Evolutionary conservation across 1,140 invertebrate genomes (phyloP).

Genomic region (Drosophila orena): DNA sequence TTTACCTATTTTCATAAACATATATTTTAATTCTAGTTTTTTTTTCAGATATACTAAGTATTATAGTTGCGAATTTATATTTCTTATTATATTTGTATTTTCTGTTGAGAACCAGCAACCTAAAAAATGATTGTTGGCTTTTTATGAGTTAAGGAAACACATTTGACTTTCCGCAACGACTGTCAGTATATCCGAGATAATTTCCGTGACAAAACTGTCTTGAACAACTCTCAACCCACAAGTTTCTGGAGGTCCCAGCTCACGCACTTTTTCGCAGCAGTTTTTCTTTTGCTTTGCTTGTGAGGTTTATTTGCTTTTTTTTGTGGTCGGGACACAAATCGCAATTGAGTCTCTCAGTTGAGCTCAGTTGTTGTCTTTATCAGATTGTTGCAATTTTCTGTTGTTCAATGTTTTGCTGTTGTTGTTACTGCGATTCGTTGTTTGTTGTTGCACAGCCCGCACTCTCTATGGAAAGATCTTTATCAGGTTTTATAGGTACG

Average conservation of each 20-base stretch:
- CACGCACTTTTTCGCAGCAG: conserved; percentile 26
- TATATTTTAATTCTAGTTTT: too few relatives aligned
- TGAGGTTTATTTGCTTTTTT: conserved; percentile 7
- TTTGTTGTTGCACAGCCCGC: conserved; percentile 64
- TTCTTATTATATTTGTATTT: neutral
- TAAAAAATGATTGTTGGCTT: neutral
- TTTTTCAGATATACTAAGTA: too few relatives aligned
- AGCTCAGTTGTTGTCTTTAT: conserved; percentile 70
- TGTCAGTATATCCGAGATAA: conserved; percentile 21
- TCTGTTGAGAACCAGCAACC: neutral
- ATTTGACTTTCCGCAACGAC: neutral
- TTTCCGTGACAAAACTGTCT: conserved; percentile 15
- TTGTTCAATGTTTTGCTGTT: conserved; percentile 56
- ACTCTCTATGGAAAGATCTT: conserved; percentile 71
- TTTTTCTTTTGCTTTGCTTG: neutral
- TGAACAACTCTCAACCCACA: conserved; percentile 15
- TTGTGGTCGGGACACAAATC: conserved; percentile 55
- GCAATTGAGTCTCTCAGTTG: conserved; percentile 48
- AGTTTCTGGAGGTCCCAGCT: conserved; percentile 9
- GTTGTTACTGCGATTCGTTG: conserved; percentile 34
- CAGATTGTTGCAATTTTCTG: conserved; percentile 81
- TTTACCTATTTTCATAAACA: too few relatives aligned
- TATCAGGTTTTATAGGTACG: conserved; percentile 69
- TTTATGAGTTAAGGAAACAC: neutral
- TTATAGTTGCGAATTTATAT: too few relatives aligned